Percentiles rank a stretch among this genome's conserved stretches.
Evolutionary conservation across 1,140 invertebrate species (phyloP).

Genomic region (Rhagoletis pomonella): DNA sequence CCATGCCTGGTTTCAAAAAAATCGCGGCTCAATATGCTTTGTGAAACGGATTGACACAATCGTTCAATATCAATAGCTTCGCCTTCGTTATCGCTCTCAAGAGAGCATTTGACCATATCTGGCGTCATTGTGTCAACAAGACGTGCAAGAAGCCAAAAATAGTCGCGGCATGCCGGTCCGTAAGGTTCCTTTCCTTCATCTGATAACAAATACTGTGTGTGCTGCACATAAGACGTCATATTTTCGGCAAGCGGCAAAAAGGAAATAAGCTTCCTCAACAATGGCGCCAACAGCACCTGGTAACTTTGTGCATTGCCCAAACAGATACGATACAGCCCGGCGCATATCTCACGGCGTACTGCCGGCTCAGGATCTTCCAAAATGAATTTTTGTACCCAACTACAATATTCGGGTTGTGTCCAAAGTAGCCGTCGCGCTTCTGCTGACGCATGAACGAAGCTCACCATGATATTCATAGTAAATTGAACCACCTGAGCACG

Average conservation of each 20-base stretch:
- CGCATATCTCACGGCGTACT: conserved; percentile 91
- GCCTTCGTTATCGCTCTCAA: conserved; percentile 72
- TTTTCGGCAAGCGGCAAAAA: conserved; percentile 88
- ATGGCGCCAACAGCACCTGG: conserved; percentile 81
- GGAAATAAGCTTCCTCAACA: conserved; percentile 86
- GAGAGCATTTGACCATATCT: conserved; percentile 83
- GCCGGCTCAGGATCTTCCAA: conserved; percentile 90
- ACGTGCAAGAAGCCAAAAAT: conserved; percentile 93
- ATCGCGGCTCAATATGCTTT: conserved; percentile 84
- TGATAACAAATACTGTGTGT: conserved; percentile 76
- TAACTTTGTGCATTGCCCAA: conserved; percentile 81
- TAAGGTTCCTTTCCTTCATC: conserved; percentile 94
- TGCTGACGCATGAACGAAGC: conserved; percentile 87
- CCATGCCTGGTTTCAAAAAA: conserved; percentile 87
- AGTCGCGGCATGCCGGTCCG: conserved; percentile 93
- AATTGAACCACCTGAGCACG: conserved; percentile 89
- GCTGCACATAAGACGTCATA: conserved; percentile 83
- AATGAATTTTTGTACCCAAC: conserved; percentile 85
- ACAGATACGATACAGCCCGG: conserved; percentile 89
- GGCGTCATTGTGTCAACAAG: conserved; percentile 89
- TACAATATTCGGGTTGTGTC: conserved; percentile 79
- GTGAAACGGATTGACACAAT: conserved; percentile 84
- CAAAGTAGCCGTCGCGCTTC: conserved; percentile 81
- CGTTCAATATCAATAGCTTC: conserved; percentile 83
- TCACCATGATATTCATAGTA: conserved; percentile 86